Evolutionary conservation across 2,888 invertebrate species (phyloP).

Genomic region (Pterostichus madidus): DNA sequence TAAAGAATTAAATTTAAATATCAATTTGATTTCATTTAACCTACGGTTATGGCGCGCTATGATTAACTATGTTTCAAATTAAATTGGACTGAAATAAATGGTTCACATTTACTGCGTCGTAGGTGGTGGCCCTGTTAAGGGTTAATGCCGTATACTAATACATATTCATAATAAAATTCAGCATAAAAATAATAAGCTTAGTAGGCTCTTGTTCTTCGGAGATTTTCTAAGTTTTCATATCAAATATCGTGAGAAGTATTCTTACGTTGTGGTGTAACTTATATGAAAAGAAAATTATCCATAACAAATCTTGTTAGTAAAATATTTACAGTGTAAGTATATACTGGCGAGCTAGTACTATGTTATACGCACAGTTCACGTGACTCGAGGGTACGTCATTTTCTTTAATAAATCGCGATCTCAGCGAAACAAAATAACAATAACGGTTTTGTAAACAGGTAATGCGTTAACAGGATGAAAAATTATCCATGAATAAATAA

Average conservation of each 20-base stretch:
- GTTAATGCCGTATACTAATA: slow-evolving; percentile 47
- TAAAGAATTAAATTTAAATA: too few species aligned
- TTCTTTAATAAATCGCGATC: slow-evolving; percentile 59
- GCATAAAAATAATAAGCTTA: too few species aligned
- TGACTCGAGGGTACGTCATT: slow-evolving; percentile 54
- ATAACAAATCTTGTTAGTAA: slow-evolving; percentile 66
- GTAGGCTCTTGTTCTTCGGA: too few species aligned
- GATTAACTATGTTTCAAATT: not conserved
- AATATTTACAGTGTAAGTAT: slow-evolving; percentile 64
- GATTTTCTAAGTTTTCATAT: slow-evolving; percentile 44
- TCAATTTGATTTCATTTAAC: too few species aligned
- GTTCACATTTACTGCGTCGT: slow-evolving; percentile 8
- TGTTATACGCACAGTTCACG: slow-evolving; percentile 29
- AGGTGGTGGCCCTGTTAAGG: slow-evolving; percentile 28
- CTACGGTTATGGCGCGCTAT: not conserved
- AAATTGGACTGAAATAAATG: slow-evolving; percentile 17
- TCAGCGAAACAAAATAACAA: slow-evolving; percentile 32
- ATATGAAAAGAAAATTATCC: slow-evolving; percentile 65
- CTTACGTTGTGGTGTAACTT: slow-evolving; percentile 21
- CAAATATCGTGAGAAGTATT: slow-evolving; percentile 18
- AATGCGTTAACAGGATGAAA: not conserved
- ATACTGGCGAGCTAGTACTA: slow-evolving; percentile 6
- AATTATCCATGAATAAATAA: not conserved
- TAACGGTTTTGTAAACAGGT: slow-evolving; percentile 40
- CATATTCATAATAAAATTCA: slow-evolving; percentile 17